Evolutionary conservation across 1,140 invertebrate genomes (phyloP).

Genomic region (Drosophila albomicans): DNA sequence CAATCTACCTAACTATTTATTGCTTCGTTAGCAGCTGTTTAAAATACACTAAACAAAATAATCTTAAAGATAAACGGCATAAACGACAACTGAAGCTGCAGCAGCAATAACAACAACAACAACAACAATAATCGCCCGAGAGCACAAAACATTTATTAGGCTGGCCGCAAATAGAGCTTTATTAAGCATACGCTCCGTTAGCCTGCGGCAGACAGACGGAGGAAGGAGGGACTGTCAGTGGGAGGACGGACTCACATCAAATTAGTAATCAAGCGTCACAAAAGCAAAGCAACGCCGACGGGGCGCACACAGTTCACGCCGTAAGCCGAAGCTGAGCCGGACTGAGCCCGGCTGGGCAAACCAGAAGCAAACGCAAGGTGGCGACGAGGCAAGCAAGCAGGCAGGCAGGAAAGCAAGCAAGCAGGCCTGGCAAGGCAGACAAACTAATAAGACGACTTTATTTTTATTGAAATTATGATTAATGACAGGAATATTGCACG

Average conservation of each 20-base stretch:
- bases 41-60: conserved; percentile 11
- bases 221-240: conserved; percentile 3
- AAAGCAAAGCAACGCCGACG: conserved; percentile 44
- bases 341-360: conserved; percentile 16
- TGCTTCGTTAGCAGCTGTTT: conserved; percentile 18
- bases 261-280: conserved; percentile 75
- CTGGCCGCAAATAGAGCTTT: conserved; percentile 62
- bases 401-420: neutral
- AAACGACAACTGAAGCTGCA: conserved; percentile 35
- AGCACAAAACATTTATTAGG: conserved; percentile 53
- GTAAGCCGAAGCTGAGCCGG: conserved; percentile 36
- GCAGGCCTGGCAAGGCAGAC: conserved; percentile 21
- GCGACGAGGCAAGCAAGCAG: too few relatives aligned
- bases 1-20: conserved; percentile 1
- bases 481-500: conserved; percentile 64
- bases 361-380: neutral
- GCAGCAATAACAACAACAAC: conserved; percentile 11
- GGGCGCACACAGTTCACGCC: conserved; percentile 19
- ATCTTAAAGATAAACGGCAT: conserved; percentile 23
- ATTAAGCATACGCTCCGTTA: conserved; percentile 65
- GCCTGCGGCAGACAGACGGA: conserved; percentile 12
- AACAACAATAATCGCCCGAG: conserved; percentile 49
- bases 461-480: conserved; percentile 84
- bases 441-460: conserved; percentile 75
- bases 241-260: conserved; percentile 50